phyloP scores from a whole-genome alignment of 2,888 invertebrate species.

The Anthrax anthrax region DNA sequence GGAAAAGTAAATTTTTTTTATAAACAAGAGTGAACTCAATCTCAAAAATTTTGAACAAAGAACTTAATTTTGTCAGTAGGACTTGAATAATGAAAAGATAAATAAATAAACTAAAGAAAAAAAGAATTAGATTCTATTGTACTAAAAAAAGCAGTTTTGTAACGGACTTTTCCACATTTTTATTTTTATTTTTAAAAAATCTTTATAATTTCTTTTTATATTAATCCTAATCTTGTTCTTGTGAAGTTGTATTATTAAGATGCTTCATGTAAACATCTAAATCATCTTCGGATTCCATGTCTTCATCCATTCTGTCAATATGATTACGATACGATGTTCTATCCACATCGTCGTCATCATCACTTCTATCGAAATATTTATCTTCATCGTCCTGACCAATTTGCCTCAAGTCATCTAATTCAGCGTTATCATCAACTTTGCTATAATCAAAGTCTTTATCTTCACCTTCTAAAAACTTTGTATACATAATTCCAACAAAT shows the following conservation, averaged over 20 bases:
- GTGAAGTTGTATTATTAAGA: constrained; percentile 17
- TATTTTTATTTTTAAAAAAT: no score
- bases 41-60: no score
- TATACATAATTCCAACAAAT: constrained; percentile 72
- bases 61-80: no score
- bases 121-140: no score
- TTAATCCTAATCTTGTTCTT: no score
- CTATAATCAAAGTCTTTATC: constrained; percentile 74
- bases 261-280: constrained; percentile 60
- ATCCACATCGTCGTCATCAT: constrained; percentile 41
- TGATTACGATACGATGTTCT: constrained; percentile 23
- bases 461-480: constrained; percentile 66
- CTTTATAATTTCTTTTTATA: no score
- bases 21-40: no score
- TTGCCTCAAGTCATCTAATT: constrained; percentile 61
- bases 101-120: no score
- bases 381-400: constrained; percentile 74
- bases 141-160: no score
- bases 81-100: no score
- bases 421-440: constrained; percentile 63
- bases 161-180: no score
- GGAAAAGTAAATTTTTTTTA: no score
- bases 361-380: constrained; percentile 77
- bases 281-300: constrained; percentile 39
- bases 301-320: constrained; percentile 8